Base-by-base conservation (phyloP, 2,888 invertebrate species). In the Bibio marci region DNA sequence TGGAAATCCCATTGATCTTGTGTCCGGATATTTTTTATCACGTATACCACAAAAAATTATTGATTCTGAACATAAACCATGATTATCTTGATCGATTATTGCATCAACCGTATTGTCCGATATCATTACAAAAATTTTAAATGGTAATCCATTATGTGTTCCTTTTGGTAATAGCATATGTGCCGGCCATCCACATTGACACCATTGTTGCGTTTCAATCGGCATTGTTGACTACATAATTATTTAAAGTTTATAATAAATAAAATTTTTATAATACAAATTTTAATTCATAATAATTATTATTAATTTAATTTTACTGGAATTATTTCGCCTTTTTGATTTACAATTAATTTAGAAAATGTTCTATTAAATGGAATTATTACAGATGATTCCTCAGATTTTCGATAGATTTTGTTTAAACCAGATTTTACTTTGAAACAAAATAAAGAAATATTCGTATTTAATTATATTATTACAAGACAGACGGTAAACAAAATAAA, bases 361-460 rank as follows among this genome's bases (percentile, higher is more conserved):
- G 69, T 70, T 47, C 66, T 65, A 50, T 69, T 70, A 55, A 69
- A 69, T 2, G 71, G 69, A 43, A 72, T 66, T 12, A 70, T 70
- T 40, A 73, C 55, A 1, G 66, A 58, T 0, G 78, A 76, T n/a
- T 76, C 65, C 0, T 57, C 58, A 0, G 77, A 77, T 12, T 55
- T 52, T 19, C 76, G 67, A 10, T 59, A 62, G 41, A 79, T 67
- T 1, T 57, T 62, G 52, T 72, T 74, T 37, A 58, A 48, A 3
- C 73, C 73, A 10, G 68, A 59, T 41, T 62, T 65, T 47, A 78
- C 76, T 76, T 22, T 30, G 22, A 40, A 40, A 15, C 2, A 47
- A 48, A 41, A n/a, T 15, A 30, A 30, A 6, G 13, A 32, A 14
- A 4, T 14, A 18, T n/a, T 14, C 3, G 13, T 10, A 34, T 15